These are phyloP conservation scores for Drosophila gunungcola DNA, from an alignment of 1,140 invertebrate species.

Conservation along the genomic window DNA sequence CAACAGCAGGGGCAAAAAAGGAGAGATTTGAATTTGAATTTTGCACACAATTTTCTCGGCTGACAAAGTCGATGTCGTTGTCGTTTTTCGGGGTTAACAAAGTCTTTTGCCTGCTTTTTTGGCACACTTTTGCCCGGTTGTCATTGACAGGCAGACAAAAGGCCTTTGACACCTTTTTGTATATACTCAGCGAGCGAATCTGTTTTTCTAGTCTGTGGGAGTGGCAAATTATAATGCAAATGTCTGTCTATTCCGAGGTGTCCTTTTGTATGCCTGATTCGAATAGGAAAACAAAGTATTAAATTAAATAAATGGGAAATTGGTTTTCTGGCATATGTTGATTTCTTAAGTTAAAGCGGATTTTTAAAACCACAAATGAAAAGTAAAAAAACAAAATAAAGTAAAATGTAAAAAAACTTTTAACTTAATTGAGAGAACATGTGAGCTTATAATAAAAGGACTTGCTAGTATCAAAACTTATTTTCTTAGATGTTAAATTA, in stretches of 20 bases:
- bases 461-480: too few species aligned
- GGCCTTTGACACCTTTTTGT: slow-evolving; percentile 74
- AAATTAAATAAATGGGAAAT: not conserved
- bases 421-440: too few species aligned
- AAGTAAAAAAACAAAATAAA: not conserved
- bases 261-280: slow-evolving; percentile 3
- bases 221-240: slow-evolving; percentile 72
- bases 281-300: slow-evolving; percentile 7
- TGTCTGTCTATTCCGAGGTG: slow-evolving; percentile 37
- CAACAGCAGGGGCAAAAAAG: slow-evolving; percentile 33
- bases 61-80: slow-evolving; percentile 27
- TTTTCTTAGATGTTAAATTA: too few species aligned
- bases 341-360: not conserved
- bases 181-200: slow-evolving; percentile 14
- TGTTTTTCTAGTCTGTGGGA: not conserved
- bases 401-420: too few species aligned
- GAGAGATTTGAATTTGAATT: slow-evolving; percentile 64
- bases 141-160: slow-evolving; percentile 78
- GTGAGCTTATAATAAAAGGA: too few species aligned
- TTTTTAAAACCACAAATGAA: too few species aligned
- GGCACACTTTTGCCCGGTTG: slow-evolving; percentile 69
- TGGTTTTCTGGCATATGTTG: not conserved
- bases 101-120: slow-evolving; percentile 66
- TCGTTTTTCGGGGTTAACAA: slow-evolving; percentile 62
- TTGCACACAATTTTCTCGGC: slow-evolving; percentile 72